phyloP scores from a whole-genome alignment of 2,113 vertebrate genomes.

The Speoplatyrhinus poulsoni region DNA sequence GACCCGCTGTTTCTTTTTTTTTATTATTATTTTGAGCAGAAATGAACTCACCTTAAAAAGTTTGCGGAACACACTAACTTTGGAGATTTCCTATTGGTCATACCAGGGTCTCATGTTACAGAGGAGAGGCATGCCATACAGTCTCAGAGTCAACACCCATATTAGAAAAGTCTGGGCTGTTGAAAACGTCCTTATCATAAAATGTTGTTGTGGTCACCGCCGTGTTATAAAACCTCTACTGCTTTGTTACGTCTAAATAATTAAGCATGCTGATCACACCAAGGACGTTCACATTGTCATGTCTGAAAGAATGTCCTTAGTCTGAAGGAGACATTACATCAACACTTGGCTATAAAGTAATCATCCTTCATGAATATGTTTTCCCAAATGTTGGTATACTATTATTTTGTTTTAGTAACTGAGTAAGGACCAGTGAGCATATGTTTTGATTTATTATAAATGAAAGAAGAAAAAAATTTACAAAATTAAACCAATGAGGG shows the following conservation, averaged over 20 bases:
- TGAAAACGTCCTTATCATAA: constrained; percentile 4
- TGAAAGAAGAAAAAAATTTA: constrained; percentile 21
- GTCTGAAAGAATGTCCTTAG: too few relatives aligned
- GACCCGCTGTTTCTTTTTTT: background rate
- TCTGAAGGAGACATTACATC: too few relatives aligned
- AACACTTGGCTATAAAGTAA: too few relatives aligned
- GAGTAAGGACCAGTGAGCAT: constrained; percentile 11
- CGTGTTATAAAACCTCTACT: constrained; percentile 28
- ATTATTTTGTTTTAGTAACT: background rate
- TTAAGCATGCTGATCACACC: background rate
- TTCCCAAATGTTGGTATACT: too few relatives aligned
- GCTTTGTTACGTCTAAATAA: constrained; percentile 19
- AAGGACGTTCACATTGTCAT: too few relatives aligned
- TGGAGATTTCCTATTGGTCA: constrained; percentile 54
- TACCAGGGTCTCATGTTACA: constrained; percentile 39
- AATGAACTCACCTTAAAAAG: constrained; percentile 61
- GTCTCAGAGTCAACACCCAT: background rate
- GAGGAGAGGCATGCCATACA: constrained; percentile 45
- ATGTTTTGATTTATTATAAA: constrained; percentile 58
- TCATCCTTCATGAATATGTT: too few relatives aligned
- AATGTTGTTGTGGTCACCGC: background rate
- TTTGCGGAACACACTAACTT: constrained; percentile 50
- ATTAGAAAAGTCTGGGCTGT: constrained; percentile 1
- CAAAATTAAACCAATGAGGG: constrained; percentile 2
- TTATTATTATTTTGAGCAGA: constrained; percentile 17